Evolutionary conservation across 2,888 invertebrate genomes (phyloP).

Genomic region (Tortrix viridana): DNA sequence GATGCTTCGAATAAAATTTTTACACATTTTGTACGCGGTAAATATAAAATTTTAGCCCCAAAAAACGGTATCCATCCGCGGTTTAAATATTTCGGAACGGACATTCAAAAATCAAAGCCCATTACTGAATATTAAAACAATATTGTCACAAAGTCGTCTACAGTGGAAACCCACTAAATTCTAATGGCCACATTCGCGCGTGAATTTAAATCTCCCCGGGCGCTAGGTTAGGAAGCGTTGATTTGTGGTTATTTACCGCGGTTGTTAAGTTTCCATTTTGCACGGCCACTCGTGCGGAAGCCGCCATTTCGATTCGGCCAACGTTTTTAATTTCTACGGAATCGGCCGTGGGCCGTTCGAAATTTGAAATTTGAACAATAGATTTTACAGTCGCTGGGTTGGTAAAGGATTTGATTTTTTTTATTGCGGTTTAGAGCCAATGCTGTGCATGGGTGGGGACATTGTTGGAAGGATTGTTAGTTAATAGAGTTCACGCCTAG

Average conservation of each 20-base stretch:
- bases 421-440: conserved; percentile 19
- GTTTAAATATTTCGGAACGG: no score
- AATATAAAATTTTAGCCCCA: no score
- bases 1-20: no score
- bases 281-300: conserved; percentile 72
- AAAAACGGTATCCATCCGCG: no score
- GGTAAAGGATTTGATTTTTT: conserved; percentile 34
- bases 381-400: conserved; percentile 32
- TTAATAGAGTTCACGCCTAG: conserved; percentile 22
- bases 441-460: conserved; percentile 13
- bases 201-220: conserved; percentile 80
- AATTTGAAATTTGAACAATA: conserved; percentile 38
- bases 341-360: conserved; percentile 52
- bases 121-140: no score
- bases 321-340: conserved; percentile 77
- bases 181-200: conserved; percentile 67
- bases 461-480: conserved; percentile 16
- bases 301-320: conserved; percentile 73
- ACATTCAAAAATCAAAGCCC: no score
- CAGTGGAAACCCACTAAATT: conserved; percentile 56
- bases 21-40: no score
- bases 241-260: conserved; percentile 84
- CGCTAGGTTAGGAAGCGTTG: conserved; percentile 80
- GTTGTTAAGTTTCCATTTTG: conserved; percentile 81
- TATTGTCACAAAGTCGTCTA: conserved; percentile 12